Conservation (phyloP, 2,113 vertebrate genomes). For the Natator depressus region DNA sequence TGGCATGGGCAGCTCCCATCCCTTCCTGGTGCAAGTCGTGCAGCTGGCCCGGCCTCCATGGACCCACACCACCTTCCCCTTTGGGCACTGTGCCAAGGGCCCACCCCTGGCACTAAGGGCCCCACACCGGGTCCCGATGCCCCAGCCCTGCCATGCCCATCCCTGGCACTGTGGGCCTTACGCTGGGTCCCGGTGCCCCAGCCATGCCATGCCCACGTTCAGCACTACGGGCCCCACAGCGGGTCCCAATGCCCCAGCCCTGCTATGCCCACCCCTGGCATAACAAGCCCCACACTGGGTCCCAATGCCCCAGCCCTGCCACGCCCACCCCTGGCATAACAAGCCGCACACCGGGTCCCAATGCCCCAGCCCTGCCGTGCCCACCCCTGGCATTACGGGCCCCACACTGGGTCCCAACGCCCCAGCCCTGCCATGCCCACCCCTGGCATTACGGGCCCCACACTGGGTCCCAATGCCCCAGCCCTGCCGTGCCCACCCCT, state of each 20-base stretch:
- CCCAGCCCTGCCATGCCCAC: too few relatives aligned
- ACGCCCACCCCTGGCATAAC: too few relatives aligned
- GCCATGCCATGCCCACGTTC: neutral
- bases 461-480: too few relatives aligned
- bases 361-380: neutral
- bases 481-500: too few relatives aligned
- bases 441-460: too few relatives aligned
- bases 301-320: conserved; percentile 16
- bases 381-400: conserved; percentile 53
- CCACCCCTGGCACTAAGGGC: neutral
- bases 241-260: conserved; percentile 21
- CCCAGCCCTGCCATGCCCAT: conserved; percentile 56
- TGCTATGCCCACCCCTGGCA: too few relatives aligned
- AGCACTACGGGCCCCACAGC: conserved; percentile 25
- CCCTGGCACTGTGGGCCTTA: neutral
- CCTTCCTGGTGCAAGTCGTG: accelerated
- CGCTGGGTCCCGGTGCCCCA: too few relatives aligned
- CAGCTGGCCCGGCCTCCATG: accelerated
- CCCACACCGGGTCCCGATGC: neutral
- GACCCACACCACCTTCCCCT: too few relatives aligned
- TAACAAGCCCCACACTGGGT: neutral
- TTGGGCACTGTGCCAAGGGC: too few relatives aligned
- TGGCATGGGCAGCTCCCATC: neutral
- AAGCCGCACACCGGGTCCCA: neutral
- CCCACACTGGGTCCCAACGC: neutral